A percentile compares a stretch with the other conserved stretches of the same genome.
These are phyloP conservation scores for Sarcophaga caerulescens DNA, from an alignment of 2,888 invertebrate genomes.

Conservation along the genomic window DNA sequence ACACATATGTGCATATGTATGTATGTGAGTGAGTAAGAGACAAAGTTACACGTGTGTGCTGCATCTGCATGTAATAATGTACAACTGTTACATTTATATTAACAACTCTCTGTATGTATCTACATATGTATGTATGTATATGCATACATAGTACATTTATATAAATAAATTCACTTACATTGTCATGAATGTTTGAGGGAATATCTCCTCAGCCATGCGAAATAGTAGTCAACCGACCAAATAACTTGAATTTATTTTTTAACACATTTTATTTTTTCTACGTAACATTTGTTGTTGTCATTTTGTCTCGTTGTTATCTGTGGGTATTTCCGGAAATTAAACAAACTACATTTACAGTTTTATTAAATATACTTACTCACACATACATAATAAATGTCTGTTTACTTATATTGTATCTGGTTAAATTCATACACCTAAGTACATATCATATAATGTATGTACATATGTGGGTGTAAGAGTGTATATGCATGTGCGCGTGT, in stretches of 20 bases:
- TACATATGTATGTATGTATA: background rate
- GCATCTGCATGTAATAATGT: no score
- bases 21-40: background rate
- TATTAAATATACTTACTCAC: conserved; percentile 20
- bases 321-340: conserved; percentile 55
- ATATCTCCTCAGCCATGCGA: background rate
- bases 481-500: background rate
- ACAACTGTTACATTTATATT: no score
- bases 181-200: conserved; percentile 1
- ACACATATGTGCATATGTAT: background rate
- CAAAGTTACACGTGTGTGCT: no score
- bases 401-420: no score
- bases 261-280: background rate
- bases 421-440: no score
- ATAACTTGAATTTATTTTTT: conserved; percentile 17
- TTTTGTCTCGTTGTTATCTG: conserved; percentile 44
- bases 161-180: background rate
- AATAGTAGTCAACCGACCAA: conserved; percentile 14
- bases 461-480: background rate
- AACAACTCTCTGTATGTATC: background rate
- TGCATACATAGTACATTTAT: background rate
- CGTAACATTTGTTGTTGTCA: background rate
- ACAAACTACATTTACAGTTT: conserved; percentile 29
- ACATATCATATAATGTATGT: no score
- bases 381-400: background rate